Evolutionary conservation across 2,797 vertebrate genomes (phyloP), one percentile per base, ranked within the genome.

Genomic region (Alca torda): DNA sequence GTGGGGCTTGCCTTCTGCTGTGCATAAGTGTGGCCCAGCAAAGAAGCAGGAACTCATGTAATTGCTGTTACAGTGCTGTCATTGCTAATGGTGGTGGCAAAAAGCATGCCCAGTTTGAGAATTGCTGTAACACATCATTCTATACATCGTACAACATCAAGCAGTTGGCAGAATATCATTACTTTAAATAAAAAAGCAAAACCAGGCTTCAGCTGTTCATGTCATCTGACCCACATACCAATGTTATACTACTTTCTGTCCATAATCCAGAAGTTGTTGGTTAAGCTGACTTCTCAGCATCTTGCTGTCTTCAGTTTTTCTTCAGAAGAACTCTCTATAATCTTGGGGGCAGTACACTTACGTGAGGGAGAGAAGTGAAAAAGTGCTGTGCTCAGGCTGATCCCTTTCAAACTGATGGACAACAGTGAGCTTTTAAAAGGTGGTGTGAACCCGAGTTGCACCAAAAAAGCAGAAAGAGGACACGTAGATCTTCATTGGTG

Each of bases 1-100:
- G 3, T 46, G 21, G 30, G 33, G 17, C 7, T 67, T 56, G 37
- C 64, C 13, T 65, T 72, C 30, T 85, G 28, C 35, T 50, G 28
- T 46, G 28, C 24, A 7, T n/a, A 37, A 41, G 30, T 30, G 37
- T 9, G 6, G 13, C 10, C 16, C 30, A 45, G 28, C 13, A 65
- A 45, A 70, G 53, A n/a, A 54, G 37, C 14, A 33, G 30, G 21
- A 76, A 10, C 5, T 50, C 0, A 0, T 20, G 24, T 1, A 1
- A 11, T 43, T 33, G 15, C 46, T 46, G 25, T 4, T 61, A 13
- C 41, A 61, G 59, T 31, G 41, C 21, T 84, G 37, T 51, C 48
- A 56, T 43, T 56, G 28, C 25, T 79, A 41, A 41, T 41, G n/a
- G 67, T 31, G 19, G 15, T 73, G 23, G 41, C 9, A 83, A 48